Conservation (phyloP, 2,113 vertebrate genomes). For the Vulpes ferrilata region DNA sequence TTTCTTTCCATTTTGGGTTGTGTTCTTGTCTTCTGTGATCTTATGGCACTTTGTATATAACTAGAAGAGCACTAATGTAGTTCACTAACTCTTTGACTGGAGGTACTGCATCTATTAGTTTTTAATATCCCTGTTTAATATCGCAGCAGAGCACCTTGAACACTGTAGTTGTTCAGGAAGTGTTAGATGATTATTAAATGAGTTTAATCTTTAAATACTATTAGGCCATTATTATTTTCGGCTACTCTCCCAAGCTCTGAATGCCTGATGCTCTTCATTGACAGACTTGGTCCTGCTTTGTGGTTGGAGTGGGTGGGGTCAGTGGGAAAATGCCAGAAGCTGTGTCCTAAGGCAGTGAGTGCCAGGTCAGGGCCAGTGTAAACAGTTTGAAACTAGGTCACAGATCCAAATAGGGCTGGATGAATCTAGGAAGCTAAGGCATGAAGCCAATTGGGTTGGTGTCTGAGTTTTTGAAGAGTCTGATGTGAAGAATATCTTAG, state of each 20-base stretch:
- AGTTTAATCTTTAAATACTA: slow-evolving; percentile 12
- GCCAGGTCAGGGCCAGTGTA: slow-evolving; percentile 69
- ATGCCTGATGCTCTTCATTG: slow-evolving; percentile 54
- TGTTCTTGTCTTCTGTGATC: neutral
- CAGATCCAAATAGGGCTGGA: slow-evolving; percentile 46
- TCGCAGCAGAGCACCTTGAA: neutral
- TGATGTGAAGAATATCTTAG: neutral
- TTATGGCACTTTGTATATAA: neutral
- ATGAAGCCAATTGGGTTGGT: slow-evolving; percentile 17
- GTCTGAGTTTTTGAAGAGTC: slow-evolving; percentile 35
- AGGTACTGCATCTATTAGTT: neutral
- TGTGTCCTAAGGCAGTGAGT: slow-evolving; percentile 60
- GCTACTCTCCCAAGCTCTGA: neutral
- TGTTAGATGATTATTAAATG: neutral
- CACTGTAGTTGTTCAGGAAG: neutral
- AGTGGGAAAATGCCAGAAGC: slow-evolving; percentile 65
- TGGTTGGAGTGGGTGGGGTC: slow-evolving; percentile 58
- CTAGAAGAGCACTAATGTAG: neutral
- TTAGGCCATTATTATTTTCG: neutral
- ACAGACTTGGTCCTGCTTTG: slow-evolving; percentile 27
- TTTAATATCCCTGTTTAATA: neutral
- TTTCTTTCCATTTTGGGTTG: neutral
- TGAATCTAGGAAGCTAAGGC: slow-evolving; percentile 66
- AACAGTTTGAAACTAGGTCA: slow-evolving; percentile 75
- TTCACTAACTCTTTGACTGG: neutral